These are phyloP conservation scores for Actinernus sp. DNA, from an alignment of 92 coral and sea anemone species.

Conservation along the genomic window DNA sequence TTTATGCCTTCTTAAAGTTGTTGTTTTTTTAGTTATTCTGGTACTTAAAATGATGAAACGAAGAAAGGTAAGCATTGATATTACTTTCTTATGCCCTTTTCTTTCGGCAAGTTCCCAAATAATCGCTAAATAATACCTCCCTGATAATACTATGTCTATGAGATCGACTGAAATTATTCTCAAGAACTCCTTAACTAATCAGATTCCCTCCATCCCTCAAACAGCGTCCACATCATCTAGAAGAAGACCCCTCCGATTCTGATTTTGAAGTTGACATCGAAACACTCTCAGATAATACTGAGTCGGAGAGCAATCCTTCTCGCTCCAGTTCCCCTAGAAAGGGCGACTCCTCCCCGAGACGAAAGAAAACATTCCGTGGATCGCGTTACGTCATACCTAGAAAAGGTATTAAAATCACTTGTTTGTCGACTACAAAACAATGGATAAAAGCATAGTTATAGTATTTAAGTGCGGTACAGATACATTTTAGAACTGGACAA, in stretches of 20 bases:
- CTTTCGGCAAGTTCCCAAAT: too few relatives aligned
- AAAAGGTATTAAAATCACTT: constrained; percentile 15
- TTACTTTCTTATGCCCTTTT: too few relatives aligned
- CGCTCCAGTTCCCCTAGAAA: constrained; percentile 41
- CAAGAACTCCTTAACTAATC: not conserved
- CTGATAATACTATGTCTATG: too few relatives aligned
- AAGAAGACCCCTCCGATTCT: constrained; percentile 62
- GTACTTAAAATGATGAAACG: constrained; percentile 51
- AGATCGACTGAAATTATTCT: too few relatives aligned
- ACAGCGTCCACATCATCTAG: constrained; percentile 24
- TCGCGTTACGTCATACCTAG: constrained; percentile 17
- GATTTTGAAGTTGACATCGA: constrained; percentile 88
- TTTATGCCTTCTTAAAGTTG: not conserved
- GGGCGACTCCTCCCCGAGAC: constrained; percentile 14
- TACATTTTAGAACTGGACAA: too few relatives aligned
- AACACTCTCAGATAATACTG: constrained; percentile 70
- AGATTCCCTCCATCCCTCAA: not conserved
- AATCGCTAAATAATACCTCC: too few relatives aligned
- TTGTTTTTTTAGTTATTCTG: not conserved
- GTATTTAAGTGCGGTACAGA: too few relatives aligned
- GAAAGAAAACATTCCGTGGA: constrained; percentile 1
- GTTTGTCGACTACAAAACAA: too few relatives aligned
- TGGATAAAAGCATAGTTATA: too few relatives aligned
- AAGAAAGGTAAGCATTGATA: constrained; percentile 50
- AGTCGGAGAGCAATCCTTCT: constrained; percentile 56